phyloP scores from a whole-genome alignment of 1,140 invertebrate genomes.

The Bombus polaris region DNA sequence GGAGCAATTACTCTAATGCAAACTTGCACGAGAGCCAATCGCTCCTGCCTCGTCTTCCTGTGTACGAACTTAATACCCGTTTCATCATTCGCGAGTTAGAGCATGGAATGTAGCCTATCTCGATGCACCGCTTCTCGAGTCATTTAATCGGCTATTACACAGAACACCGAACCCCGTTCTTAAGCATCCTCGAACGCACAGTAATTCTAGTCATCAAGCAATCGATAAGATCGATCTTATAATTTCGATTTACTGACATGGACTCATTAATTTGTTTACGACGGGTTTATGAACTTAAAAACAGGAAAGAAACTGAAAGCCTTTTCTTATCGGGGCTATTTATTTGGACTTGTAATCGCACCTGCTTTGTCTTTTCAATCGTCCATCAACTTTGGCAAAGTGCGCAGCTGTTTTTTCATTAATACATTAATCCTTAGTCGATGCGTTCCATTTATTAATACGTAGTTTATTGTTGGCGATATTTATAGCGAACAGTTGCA shows the following conservation, averaged over 20 bases:
- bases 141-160: constrained; percentile 11
- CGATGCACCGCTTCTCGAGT: neutral
- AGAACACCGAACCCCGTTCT: neutral
- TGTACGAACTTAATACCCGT: neutral
- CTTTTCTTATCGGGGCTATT: neutral
- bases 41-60: neutral
- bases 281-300: neutral
- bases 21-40: neutral
- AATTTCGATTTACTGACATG: neutral
- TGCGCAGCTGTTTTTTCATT: constrained; percentile 26
- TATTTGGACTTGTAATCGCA: neutral
- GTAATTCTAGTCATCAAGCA: neutral
- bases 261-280: neutral
- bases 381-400: constrained; percentile 12
- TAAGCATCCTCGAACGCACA: neutral
- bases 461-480: neutral
- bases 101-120: neutral
- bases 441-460: neutral
- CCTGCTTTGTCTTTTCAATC: constrained; percentile 3
- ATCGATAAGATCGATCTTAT: neutral
- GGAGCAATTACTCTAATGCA: neutral
- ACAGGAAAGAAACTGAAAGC: too few species aligned
- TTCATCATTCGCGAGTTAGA: neutral
- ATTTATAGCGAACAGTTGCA: neutral
- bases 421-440: neutral